Conservation (phyloP, 2,888 invertebrate species). For the Drosophila percnosoma region DNA sequence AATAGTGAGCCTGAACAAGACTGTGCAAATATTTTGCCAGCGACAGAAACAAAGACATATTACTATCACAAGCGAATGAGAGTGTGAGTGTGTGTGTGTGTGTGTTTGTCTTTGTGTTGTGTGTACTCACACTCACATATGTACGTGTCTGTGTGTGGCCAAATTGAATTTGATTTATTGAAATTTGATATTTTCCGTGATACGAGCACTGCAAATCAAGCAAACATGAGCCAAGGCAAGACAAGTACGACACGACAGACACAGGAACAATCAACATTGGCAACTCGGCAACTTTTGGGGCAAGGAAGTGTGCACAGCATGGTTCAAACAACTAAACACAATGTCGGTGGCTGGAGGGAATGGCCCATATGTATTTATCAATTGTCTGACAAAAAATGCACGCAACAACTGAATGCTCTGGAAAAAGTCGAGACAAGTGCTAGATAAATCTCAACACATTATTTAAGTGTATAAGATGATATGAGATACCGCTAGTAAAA, state of each 20-base stretch:
- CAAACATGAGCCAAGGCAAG: conserved; percentile 66
- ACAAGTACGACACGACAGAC: conserved; percentile 39
- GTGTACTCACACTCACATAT: conserved; percentile 19
- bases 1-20: conserved; percentile 64
- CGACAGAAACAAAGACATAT: conserved; percentile 77
- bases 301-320: background rate
- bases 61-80: conserved; percentile 57
- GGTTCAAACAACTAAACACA: conserved; percentile 29
- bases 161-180: conserved; percentile 84
- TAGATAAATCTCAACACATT: conserved; percentile 15
- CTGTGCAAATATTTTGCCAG: conserved; percentile 78
- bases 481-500: background rate
- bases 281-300: conserved; percentile 17
- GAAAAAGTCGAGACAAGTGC: conserved; percentile 17
- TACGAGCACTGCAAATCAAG: conserved; percentile 78
- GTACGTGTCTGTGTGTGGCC: conserved; percentile 54
- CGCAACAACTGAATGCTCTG: conserved; percentile 9
- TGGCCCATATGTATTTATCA: conserved; percentile 64
- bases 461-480: background rate
- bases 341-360: conserved; percentile 30
- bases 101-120: conserved; percentile 42
- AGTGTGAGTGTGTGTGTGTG: conserved; percentile 35
- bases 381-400: conserved; percentile 40
- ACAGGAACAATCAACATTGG: conserved; percentile 69
- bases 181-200: conserved; percentile 82